phyloP scores from a whole-genome alignment of 1,140 invertebrate genomes.

The Drosophila auraria region DNA sequence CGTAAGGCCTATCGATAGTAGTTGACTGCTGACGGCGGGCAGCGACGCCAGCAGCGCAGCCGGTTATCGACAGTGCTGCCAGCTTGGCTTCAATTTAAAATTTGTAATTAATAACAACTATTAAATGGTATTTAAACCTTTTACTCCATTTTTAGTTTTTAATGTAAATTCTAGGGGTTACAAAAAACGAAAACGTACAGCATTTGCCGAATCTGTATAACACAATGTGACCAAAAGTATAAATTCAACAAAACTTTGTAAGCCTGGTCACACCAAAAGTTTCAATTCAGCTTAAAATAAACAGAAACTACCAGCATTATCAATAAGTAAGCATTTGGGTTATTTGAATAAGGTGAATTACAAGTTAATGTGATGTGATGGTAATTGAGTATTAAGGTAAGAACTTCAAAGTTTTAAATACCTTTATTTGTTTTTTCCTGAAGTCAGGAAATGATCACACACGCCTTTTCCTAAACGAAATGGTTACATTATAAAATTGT shows the following conservation, averaged over 20 bases:
- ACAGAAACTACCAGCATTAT: neutral
- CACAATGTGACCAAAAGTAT: neutral
- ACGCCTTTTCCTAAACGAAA: too few species aligned
- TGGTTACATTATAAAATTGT: too few species aligned
- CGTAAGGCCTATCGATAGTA: slow-evolving; percentile 77
- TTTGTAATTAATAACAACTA: neutral
- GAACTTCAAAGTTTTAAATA: too few species aligned
- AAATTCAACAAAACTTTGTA: neutral
- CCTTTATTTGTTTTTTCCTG: too few species aligned
- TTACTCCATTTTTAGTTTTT: too few species aligned
- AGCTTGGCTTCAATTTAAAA: neutral
- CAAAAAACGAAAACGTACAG: neutral
- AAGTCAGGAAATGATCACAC: too few species aligned
- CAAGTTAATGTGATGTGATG: neutral
- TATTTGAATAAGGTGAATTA: too few species aligned
- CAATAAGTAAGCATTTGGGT: neutral
- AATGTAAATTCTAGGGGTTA: too few species aligned
- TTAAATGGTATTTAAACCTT: neutral
- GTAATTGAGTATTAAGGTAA: too few species aligned
- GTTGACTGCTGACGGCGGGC: slow-evolving; percentile 34
- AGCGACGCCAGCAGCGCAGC: slow-evolving; percentile 20
- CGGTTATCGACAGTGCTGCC: slow-evolving; percentile 20
- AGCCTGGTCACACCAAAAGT: neutral
- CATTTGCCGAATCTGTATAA: neutral
- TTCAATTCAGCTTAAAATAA: neutral